Conservation (phyloP, 2,113 vertebrate genomes). For the Rhinolophus sinicus region DNA sequence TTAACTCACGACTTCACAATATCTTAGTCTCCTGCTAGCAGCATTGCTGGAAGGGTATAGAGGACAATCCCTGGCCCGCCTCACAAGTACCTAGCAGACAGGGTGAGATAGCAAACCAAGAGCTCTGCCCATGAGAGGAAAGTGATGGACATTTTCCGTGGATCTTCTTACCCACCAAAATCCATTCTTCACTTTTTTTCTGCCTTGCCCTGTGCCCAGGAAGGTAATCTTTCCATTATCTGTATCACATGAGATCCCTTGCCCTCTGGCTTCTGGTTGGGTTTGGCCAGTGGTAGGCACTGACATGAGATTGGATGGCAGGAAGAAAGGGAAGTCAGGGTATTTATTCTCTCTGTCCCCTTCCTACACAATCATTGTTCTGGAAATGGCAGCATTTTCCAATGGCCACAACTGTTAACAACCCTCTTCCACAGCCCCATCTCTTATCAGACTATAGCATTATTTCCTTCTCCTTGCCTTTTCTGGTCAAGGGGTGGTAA, state of each 20-base stretch:
- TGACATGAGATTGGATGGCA: neutral
- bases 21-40: neutral
- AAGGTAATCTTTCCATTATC: neutral
- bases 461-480: neutral
- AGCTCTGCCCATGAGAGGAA: neutral
- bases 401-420: neutral
- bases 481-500: neutral
- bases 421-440: neutral
- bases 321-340: neutral
- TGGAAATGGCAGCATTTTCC: neutral
- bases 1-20: neutral
- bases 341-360: neutral
- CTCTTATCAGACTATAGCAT: neutral
- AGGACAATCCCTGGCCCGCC: neutral
- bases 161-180: neutral
- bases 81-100: neutral
- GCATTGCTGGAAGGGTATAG: neutral
- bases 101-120: neutral
- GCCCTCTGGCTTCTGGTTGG: constrained; percentile 10
- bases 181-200: neutral
- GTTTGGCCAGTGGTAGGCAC: neutral
- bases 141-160: neutral
- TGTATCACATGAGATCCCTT: neutral
- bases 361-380: neutral
- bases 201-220: neutral